These are phyloP conservation scores for Papilio protenor DNA, from an alignment of 2,888 invertebrate species.

Conservation along the genomic window DNA sequence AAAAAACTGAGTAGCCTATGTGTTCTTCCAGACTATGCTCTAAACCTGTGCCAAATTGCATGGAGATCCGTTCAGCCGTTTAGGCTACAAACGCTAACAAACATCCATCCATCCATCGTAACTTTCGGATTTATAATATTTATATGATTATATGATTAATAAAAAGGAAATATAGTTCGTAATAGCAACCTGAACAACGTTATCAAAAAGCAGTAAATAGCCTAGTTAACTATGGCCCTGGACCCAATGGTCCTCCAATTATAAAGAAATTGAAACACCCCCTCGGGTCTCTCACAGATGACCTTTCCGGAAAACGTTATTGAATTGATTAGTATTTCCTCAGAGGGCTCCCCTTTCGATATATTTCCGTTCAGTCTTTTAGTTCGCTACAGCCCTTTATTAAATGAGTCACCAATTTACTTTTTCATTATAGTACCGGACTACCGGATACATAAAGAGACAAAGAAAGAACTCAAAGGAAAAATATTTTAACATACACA, in stretches of 20 bases:
- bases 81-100: too few species aligned
- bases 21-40: too few species aligned
- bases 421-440: conserved; percentile 7
- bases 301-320: conserved; percentile 40
- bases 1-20: too few species aligned
- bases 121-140: too few species aligned
- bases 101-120: too few species aligned
- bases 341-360: conserved; percentile 20
- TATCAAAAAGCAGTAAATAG: background rate
- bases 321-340: conserved; percentile 40
- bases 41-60: too few species aligned
- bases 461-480: background rate
- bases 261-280: conserved; percentile 5
- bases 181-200: background rate
- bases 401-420: conserved; percentile 26
- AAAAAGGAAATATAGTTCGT: too few species aligned
- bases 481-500: background rate
- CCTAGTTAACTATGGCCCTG: background rate
- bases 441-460: background rate
- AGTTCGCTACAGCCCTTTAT: conserved; percentile 17
- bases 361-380: conserved; percentile 28
- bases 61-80: too few species aligned
- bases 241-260: background rate
- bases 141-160: too few species aligned
- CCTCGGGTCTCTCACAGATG: conserved; percentile 8